Evolutionary conservation across 2,888 invertebrate genomes (phyloP).

Genomic region (Sympetrum striolatum): DNA sequence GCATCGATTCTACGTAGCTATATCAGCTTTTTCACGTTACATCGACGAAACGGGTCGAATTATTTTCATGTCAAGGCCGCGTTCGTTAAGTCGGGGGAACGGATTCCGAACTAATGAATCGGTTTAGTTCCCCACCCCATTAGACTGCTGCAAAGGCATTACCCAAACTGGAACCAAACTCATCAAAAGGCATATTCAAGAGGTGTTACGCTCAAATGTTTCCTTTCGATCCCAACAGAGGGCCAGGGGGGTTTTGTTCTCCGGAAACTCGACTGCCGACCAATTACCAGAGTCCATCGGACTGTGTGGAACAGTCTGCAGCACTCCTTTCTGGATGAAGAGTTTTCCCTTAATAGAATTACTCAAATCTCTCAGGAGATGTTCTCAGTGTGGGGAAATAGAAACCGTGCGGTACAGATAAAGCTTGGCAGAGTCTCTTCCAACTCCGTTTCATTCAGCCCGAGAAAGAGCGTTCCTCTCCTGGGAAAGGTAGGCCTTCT

Average conservation of each 20-base stretch:
- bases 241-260: neutral
- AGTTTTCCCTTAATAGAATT: neutral
- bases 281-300: slow-evolving; percentile 23
- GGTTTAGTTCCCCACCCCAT: neutral
- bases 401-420: neutral
- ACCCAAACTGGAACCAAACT: neutral
- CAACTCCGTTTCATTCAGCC: neutral
- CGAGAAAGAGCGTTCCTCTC: too few relatives aligned
- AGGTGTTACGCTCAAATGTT: neutral
- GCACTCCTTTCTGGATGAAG: neutral
- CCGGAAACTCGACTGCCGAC: neutral
- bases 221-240: neutral
- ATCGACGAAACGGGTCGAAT: neutral
- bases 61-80: neutral
- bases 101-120: neutral
- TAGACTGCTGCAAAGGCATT: neutral
- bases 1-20: neutral
- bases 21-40: neutral
- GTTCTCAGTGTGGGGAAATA: neutral
- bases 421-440: neutral
- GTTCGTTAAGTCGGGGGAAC: neutral
- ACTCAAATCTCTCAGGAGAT: neutral
- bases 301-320: neutral
- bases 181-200: neutral
- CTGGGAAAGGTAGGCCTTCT: neutral